These are phyloP conservation scores for Oopsacas minuta DNA, from an alignment of 37 sponge, comb jelly and placozoan species.

Conservation along the genomic window DNA sequence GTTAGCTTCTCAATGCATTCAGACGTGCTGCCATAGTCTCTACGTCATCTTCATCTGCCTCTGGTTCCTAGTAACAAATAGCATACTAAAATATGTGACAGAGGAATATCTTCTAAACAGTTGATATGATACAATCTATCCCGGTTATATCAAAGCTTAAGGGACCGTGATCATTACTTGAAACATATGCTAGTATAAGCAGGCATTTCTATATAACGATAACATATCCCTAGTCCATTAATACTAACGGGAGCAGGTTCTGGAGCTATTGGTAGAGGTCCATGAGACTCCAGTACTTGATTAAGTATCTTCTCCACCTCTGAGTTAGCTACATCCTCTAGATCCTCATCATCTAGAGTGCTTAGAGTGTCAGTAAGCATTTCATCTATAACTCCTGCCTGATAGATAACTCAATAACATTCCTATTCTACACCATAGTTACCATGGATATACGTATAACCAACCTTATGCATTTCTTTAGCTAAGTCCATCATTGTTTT, in stretches of 20 bases:
- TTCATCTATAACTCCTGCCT: slow-evolving; percentile 98
- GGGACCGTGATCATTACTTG: too few species aligned
- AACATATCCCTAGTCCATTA: too few species aligned
- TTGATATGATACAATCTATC: too few species aligned
- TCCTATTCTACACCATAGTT: background rate
- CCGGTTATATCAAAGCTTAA: too few species aligned
- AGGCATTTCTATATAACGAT: too few species aligned
- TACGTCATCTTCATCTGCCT: background rate
- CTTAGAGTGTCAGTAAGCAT: slow-evolving; percentile 95
- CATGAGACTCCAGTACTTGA: background rate
- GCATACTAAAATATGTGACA: too few species aligned
- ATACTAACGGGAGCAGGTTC: too few species aligned
- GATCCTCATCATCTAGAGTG: slow-evolving; percentile 78
- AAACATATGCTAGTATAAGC: too few species aligned
- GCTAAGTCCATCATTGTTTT: slow-evolving; percentile 79
- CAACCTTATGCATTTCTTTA: slow-evolving; percentile 86
- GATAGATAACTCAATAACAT: too few species aligned
- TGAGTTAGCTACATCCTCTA: slow-evolving; percentile 81
- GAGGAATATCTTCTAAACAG: too few species aligned
- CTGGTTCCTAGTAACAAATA: background rate
- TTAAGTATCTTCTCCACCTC: slow-evolving; percentile 83
- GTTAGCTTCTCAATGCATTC: background rate
- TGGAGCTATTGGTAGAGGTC: background rate
- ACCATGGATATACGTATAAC: background rate
- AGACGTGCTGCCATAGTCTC: background rate